Evolutionary conservation across 2,888 invertebrate species (phyloP), one percentile per base, ranked within the genome.

Genomic region (Eupithecia inturbata): DNA sequence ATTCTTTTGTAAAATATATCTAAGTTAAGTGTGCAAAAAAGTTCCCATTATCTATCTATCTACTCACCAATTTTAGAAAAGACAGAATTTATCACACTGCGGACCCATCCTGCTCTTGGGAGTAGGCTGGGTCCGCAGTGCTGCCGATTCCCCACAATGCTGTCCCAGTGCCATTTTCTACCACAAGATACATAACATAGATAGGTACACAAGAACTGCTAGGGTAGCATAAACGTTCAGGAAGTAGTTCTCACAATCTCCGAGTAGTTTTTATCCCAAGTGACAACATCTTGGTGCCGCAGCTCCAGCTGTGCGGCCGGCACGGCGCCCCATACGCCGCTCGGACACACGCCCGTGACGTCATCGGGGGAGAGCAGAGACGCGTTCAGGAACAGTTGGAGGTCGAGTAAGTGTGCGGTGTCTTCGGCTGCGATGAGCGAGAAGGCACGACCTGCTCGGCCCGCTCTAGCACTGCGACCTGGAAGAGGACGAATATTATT

Each of bases 391-490:
- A 99, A 99, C 78, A 99, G 95, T 88, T 99, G 98, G 68, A 99
- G 95, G 92, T 99, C 99, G n/a, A 99, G 88, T 9, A 99, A 92
- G 89, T 98, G 98, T 0, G 99, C 97, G 67, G 98, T 95, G 90
- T 99, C 99, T 77, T 99, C 99, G 0, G 97, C 96, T 0, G 97
- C 95, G 41, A 99, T 95, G 57, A 99, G 95, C 0, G 98, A 99
- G 89, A 97, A 98, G 0, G 99, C 99, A 1, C 96, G 97, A 45
- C 99, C 99, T 49, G 96, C 96, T 45, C 98, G 95, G 0, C 99
- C 99, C 71, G 99, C 99, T 82, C 99, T 96, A 3, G 99, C 99
- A 89, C 99, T 99, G 76, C 99, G 96, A 80, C 97, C 97, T 97
- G 77, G 28, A 12, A 53, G 12, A 19, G 26, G 41, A 53, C 26